Evolutionary conservation across 1,140 invertebrate genomes (phyloP).

Genomic region (Andricus grossulariae): DNA sequence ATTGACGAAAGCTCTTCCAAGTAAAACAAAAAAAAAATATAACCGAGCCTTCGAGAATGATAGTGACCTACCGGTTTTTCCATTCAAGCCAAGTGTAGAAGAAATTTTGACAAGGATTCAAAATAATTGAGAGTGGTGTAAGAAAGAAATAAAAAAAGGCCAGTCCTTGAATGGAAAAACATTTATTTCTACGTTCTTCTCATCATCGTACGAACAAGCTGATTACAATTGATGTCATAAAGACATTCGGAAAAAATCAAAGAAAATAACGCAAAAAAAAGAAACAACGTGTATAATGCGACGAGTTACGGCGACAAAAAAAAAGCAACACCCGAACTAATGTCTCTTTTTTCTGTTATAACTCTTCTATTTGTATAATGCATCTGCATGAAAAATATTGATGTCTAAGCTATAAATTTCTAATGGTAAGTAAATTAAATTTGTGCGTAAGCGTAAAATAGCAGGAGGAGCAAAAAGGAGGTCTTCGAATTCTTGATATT

Average conservation of each 20-base stretch:
- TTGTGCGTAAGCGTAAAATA: constrained; percentile 21
- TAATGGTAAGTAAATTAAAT: not conserved
- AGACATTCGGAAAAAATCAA: constrained; percentile 22
- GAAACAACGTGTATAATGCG: constrained; percentile 35
- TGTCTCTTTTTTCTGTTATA: not conserved
- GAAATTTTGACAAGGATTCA: constrained; percentile 67
- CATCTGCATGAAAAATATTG: no score
- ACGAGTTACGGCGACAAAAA: constrained; percentile 27
- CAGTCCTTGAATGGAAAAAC: constrained; percentile 75
- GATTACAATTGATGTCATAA: constrained; percentile 47
- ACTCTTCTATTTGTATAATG: not conserved
- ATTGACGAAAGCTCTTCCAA: constrained; percentile 18
- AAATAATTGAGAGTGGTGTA: constrained; percentile 62
- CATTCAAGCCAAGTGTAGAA: constrained; percentile 74
- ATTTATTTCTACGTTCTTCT: constrained; percentile 73
- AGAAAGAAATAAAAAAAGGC: constrained; percentile 71
- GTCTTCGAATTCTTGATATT: not conserved
- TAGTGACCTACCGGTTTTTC: constrained; percentile 63
- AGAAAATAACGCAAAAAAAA: constrained; percentile 34
- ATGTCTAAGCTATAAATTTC: not conserved
- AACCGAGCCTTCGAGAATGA: not conserved
- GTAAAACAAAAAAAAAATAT: constrained; percentile 20
- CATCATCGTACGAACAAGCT: constrained; percentile 37
- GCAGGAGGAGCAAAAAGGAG: constrained; percentile 1
- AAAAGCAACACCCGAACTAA: constrained; percentile 22